Percentiles rank a stretch among this genome's conserved stretches.
Evolutionary conservation across 2,113 vertebrate genomes (phyloP).

Genomic region (Platichthys flesus): DNA sequence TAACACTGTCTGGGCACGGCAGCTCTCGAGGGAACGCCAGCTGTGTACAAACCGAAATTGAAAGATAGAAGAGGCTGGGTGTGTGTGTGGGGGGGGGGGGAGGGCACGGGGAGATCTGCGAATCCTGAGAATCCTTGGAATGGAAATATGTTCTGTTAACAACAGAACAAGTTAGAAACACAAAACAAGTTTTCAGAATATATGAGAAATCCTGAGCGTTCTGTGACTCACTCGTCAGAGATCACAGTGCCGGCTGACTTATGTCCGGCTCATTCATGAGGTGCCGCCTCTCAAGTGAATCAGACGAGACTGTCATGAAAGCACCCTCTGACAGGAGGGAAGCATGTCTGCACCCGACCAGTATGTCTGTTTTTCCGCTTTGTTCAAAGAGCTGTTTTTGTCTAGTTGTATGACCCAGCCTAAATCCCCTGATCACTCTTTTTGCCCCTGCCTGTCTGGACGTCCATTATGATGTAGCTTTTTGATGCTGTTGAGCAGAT

Average conservation of each 20-base stretch:
- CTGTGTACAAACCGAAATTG: slow-evolving; percentile 41
- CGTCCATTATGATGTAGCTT: slow-evolving; percentile 6
- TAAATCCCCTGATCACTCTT: slow-evolving; percentile 18
- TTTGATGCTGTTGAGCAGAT: slow-evolving; percentile 33
- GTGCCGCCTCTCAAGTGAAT: slow-evolving; percentile 26
- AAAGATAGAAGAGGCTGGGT: slow-evolving; percentile 31
- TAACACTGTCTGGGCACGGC: slow-evolving; percentile 47
- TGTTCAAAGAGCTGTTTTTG: slow-evolving; percentile 52
- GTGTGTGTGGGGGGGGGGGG: neutral
- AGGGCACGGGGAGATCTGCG: slow-evolving; percentile 13
- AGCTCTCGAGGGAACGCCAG: slow-evolving; percentile 31
- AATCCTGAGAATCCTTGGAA: slow-evolving; percentile 44
- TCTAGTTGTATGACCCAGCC: slow-evolving; percentile 31
- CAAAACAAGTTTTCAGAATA: neutral
- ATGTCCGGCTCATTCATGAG: slow-evolving; percentile 26
- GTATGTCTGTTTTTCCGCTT: slow-evolving; percentile 49
- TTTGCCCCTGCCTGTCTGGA: slow-evolving; percentile 21
- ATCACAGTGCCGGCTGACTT: neutral
- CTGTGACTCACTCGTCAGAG: neutral
- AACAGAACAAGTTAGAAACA: slow-evolving; percentile 1
- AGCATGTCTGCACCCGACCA: slow-evolving; percentile 40
- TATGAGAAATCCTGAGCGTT: neutral
- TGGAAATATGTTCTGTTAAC: slow-evolving; percentile 16
- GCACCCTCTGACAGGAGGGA: slow-evolving; percentile 31
- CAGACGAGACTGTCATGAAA: slow-evolving; percentile 42